These are phyloP conservation scores for Albula goreensis DNA, from an alignment of 2,113 vertebrate genomes.

Conservation along the genomic window DNA sequence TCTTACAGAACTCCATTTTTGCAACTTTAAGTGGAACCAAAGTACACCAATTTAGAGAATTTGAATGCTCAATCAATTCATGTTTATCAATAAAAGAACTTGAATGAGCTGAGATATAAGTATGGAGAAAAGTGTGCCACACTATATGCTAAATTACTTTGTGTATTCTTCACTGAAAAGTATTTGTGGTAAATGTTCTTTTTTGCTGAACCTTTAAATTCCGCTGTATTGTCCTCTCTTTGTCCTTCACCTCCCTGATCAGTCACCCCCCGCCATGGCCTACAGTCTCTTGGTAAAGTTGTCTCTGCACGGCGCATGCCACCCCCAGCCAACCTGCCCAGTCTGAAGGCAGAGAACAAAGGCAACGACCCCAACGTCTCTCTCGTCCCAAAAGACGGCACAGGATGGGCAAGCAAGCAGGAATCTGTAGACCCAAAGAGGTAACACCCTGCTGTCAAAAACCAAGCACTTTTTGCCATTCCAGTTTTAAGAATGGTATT, in stretches of 20 bases:
- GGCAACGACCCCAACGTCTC: conserved; percentile 95
- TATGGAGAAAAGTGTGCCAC: not conserved
- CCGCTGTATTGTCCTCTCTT: not conserved
- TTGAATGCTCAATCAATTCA: no score
- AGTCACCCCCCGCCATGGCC: conserved; percentile 94
- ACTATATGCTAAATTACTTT: not conserved
- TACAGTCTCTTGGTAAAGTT: conserved; percentile 97
- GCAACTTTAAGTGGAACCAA: no score
- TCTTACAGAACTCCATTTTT: no score
- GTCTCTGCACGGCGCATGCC: conserved; percentile 93
- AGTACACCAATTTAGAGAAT: no score
- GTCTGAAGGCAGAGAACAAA: conserved; percentile 97
- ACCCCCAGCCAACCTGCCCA: conserved; percentile 91
- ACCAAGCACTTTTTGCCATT: not conserved
- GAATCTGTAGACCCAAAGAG: conserved; percentile 94
- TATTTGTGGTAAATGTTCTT: not conserved
- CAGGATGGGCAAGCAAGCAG: conserved; percentile 98
- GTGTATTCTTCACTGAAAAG: not conserved
- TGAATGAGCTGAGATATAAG: no score
- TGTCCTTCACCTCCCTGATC: conserved; percentile 21
- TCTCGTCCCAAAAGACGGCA: conserved; percentile 94
- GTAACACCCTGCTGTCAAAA: conserved; percentile 54
- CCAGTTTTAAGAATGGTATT: not conserved
- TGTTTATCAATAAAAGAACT: no score
- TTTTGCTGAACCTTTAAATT: not conserved